These are phyloP conservation scores for Lasioglossum villosulum DNA, from an alignment of 2,888 invertebrate genomes.

Conservation along the genomic window DNA sequence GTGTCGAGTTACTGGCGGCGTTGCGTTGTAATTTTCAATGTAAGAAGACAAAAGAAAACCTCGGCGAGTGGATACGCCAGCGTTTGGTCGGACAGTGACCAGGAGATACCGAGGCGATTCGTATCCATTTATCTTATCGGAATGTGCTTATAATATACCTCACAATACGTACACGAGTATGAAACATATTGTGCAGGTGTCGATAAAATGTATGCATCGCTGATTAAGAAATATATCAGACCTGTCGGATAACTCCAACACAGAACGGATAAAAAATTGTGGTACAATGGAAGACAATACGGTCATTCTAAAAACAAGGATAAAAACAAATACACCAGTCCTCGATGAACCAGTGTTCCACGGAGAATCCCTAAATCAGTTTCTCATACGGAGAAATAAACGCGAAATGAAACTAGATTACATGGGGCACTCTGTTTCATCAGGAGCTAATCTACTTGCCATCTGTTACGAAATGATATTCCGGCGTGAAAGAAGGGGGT, in stretches of 20 bases:
- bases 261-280: too few species aligned
- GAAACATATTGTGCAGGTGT: too few species aligned
- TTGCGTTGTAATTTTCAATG: slow-evolving; percentile 1
- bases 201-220: too few species aligned
- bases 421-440: not conserved
- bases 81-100: slow-evolving; percentile 6
- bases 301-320: not conserved
- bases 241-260: too few species aligned
- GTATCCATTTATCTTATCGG: not conserved
- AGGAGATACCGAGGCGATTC: not conserved
- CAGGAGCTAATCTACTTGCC: too few species aligned
- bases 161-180: too few species aligned
- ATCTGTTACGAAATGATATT: not conserved
- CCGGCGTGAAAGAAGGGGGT: slow-evolving; percentile 1
- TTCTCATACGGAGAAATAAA: not conserved
- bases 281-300: too few species aligned
- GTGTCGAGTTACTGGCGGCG: not conserved
- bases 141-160: not conserved
- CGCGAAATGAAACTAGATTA: not conserved
- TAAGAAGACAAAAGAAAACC: not conserved
- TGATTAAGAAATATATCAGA: too few species aligned
- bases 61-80: slow-evolving; percentile 3
- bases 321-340: not conserved
- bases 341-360: not conserved
- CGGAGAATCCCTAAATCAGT: not conserved